Percentiles rank a stretch among this genome's conserved stretches.
phyloP scores from a whole-genome alignment of 2,113 vertebrate genomes.

The Mungos mungo region DNA sequence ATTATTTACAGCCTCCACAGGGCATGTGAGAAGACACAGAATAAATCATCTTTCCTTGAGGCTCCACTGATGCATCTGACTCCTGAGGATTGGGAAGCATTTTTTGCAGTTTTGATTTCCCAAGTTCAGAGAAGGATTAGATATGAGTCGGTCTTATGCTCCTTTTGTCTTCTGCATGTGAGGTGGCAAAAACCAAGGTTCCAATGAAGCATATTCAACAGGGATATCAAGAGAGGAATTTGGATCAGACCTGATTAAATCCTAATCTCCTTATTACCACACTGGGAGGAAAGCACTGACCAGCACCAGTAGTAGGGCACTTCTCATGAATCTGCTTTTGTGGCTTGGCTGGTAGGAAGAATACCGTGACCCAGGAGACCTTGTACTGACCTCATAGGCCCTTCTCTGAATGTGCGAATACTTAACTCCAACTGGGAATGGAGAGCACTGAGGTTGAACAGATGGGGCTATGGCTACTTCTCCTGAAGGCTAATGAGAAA shows the following conservation, averaged over 20 bases:
- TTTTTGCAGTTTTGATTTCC: constrained; percentile 76
- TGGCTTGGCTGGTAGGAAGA: background rate
- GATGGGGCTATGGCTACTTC: background rate
- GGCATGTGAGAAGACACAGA: background rate
- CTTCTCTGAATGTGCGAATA: constrained; percentile 18
- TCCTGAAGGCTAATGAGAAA: background rate
- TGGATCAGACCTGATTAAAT: constrained; percentile 80
- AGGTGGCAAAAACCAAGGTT: constrained; percentile 65
- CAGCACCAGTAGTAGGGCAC: background rate
- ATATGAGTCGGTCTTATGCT: constrained; percentile 69
- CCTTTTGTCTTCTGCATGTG: constrained; percentile 77
- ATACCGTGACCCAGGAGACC: background rate
- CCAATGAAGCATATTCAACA: constrained; percentile 77
- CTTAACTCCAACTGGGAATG: background rate
- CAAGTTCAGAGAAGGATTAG: constrained; percentile 76
- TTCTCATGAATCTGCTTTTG: background rate
- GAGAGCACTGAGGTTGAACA: constrained; percentile 14
- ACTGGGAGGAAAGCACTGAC: background rate
- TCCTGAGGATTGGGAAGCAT: constrained; percentile 59
- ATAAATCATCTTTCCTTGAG: constrained; percentile 33
- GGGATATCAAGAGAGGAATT: constrained; percentile 74
- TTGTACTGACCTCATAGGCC: background rate
- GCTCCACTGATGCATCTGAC: background rate
- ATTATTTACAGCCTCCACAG: background rate
- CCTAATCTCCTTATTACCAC: constrained; percentile 69